Evolutionary conservation across 2,797 vertebrate species (phyloP), one percentile per base, ranked within the genome.

Genomic region (Coccyzus lansbergi): DNA sequence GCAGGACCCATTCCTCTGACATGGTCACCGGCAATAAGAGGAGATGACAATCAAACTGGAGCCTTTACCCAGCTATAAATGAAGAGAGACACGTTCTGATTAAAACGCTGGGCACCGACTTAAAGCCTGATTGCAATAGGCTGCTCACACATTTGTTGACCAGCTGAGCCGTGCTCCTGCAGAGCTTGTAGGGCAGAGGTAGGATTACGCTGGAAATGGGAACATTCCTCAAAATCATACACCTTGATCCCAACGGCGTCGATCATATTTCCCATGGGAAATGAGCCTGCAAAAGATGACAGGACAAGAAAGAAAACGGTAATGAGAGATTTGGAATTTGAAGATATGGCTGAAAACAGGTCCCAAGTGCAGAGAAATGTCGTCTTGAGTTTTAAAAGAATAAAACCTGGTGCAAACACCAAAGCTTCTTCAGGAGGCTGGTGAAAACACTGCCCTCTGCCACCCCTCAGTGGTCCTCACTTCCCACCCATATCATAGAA

Each of bases 161-260:
- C 80, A 83, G 88, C 83, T 76, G 93, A 86, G 90, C 86, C 4
- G 5, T 33, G 74, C 46, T 88, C 78, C 88, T 34, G 62, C 9
- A 0, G 33, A 76, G 59, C 55, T 46, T 1, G 33, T 15, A 77
- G 74, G 86, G 63, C 83, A 84, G 34, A 55, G 51, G 12, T 11
- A 24, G 70, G 60, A 36, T 83, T 48, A 7, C 0, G 1, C 21
- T 95, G 71, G 86, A 77, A 95, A 83, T 6, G 24, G 75, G 71
- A 89, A 92, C 28, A 25, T 55, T 72, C 72, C 83, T 69, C 70
- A 68, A 40, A 92, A 88, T 77, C 83, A 48, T 1, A 25, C 7
- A 8, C 15, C 38, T 58, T 46, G 48, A 38, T 88, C 58, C 52
- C 28, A 4, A 4, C 0, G 0, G 77, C 64, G 20, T 6, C 12